Evolutionary conservation across 2,797 vertebrate species (phyloP), one percentile per base, ranked within the genome.

Genomic region (Rhynchonycteris naso): DNA sequence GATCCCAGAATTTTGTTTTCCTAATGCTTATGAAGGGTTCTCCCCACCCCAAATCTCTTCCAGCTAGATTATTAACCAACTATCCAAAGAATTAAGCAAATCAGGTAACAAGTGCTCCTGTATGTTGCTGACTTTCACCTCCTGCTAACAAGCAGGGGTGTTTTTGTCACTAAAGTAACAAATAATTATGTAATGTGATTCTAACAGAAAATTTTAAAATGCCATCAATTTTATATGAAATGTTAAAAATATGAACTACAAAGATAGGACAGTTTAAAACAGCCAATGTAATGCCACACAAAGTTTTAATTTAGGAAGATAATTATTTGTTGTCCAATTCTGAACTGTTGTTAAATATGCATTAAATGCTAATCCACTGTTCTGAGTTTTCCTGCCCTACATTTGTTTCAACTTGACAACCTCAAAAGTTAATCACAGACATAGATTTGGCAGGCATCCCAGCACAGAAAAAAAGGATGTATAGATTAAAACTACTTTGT

Each of bases 401-500:
- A 89, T 96, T 96, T 93, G 56, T 94, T 95, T 96, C 54, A 90
- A 97, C 96, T 96, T 97, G 97, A 98, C 96, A 97, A 97, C 90
- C 97, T 98, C 97, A 97, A 96, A 98, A 98, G 97, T 97, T 98
- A 98, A 98, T 97, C 30, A 15, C 96, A 97, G 98, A 97, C 98
- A 97, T 95, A 89, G 90, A 95, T 96, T 97, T 98, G 98, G 98
- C 98, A 97, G 94, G 56, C 91, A 90, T 92, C 97, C 97, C 95
- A 96, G 95, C 78, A 96, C 78, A 97, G 95, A 88, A 97, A 98
- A 98, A 98, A 98, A 98, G 97, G 97, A 98, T 94, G 97, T 98
- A 98, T 98, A 98, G 98, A 98, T 98, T 97, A 95, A 91, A 98
- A 97, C 97, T 98, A 97, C 98, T 98, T 98, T 96, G 95, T 97